Percentiles rank a stretch among this genome's conserved stretches.
Conservation (phyloP, 2,113 vertebrate species). For the Thermophis baileyi region DNA sequence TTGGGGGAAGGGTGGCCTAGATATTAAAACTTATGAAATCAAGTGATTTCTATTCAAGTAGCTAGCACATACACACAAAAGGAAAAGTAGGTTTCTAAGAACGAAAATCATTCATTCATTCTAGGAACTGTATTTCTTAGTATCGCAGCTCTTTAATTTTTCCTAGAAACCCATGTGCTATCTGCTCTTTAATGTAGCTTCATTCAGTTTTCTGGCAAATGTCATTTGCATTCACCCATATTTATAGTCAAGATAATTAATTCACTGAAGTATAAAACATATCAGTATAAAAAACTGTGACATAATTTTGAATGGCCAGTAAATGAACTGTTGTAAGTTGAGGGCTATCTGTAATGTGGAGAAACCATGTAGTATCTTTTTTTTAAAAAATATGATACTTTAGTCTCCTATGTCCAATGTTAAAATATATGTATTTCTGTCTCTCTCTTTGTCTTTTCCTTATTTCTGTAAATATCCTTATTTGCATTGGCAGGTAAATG, state of each 20-base stretch:
- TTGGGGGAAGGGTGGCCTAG: not conserved
- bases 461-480: slow-evolving; percentile 21
- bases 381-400: not conserved
- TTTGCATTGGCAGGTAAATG: slow-evolving; percentile 80
- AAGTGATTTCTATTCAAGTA: slow-evolving; percentile 15
- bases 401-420: not conserved
- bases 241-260: not conserved
- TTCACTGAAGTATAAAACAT: not conserved
- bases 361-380: not conserved
- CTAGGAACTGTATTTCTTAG: not conserved
- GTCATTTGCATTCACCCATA: slow-evolving; percentile 4
- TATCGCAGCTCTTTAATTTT: slow-evolving; percentile 20
- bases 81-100: slow-evolving; percentile 39
- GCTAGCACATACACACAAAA: slow-evolving; percentile 9
- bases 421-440: not conserved
- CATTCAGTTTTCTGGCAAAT: slow-evolving; percentile 54
- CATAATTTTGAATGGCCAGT: no score
- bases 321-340: no score
- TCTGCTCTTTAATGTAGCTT: slow-evolving; percentile 40
- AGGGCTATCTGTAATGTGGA: not conserved
- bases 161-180: slow-evolving; percentile 50
- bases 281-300: no score
- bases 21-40: not conserved
- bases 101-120: slow-evolving; percentile 29
- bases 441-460: not conserved